These are phyloP conservation scores for Zoroaster sp. DNA, from an alignment of 53 echinoderm and acorn worm genomes.

Conservation along the genomic window DNA sequence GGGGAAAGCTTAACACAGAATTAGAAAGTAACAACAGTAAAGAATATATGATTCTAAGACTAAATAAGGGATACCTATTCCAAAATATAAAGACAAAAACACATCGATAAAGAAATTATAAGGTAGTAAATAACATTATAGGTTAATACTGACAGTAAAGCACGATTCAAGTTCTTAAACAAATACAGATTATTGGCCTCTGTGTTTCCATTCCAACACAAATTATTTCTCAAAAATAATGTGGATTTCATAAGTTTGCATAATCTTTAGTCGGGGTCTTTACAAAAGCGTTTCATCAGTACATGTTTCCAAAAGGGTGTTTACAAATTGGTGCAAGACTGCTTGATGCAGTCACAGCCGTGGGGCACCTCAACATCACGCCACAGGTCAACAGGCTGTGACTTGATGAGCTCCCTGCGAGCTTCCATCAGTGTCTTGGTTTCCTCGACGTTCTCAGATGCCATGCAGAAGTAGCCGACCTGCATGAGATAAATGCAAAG, in stretches of 20 bases:
- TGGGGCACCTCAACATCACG: slow-evolving; percentile 54
- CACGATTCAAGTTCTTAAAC: neutral
- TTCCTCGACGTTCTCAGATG: slow-evolving; percentile 33
- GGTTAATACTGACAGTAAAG: slow-evolving; percentile 21
- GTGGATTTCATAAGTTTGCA: neutral
- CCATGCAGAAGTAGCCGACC: slow-evolving; percentile 57
- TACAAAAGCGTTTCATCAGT: neutral
- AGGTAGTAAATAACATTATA: neutral
- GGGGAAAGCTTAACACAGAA: too few species aligned
- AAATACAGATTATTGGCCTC: slow-evolving; percentile 34
- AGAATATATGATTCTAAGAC: neutral
- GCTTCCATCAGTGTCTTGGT: slow-evolving; percentile 16
- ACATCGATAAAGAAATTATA: neutral
- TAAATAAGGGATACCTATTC: neutral
- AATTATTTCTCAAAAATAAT: neutral
- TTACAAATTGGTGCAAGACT: slow-evolving; percentile 5
- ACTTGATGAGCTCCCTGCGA: slow-evolving; percentile 20
- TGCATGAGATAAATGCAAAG: neutral
- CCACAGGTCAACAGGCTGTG: slow-evolving; percentile 36
- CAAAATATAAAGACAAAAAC: slow-evolving; percentile 47
- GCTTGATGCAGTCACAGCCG: slow-evolving; percentile 17
- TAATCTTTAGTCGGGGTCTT: slow-evolving; percentile 28
- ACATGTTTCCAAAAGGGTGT: neutral
- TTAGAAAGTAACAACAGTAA: neutral
- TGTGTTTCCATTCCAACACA: neutral